A percentile compares a stretch with the other conserved stretches of the same genome.
Evolutionary conservation across 2,113 vertebrate genomes (phyloP).

Genomic region (Riparia riparia): DNA sequence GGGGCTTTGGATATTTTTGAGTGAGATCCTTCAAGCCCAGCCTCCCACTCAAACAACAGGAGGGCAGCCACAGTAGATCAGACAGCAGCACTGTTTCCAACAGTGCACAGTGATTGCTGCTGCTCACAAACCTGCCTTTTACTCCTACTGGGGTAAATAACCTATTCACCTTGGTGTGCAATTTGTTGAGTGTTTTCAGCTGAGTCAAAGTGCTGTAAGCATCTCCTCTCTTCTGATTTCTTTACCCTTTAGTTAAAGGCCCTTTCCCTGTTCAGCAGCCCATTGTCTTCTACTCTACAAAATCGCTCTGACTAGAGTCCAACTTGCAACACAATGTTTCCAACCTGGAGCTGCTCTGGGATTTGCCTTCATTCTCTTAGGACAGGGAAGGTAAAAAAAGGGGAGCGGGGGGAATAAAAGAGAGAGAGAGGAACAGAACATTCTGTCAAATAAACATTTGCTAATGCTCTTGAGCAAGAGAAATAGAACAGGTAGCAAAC

Average conservation of each 20-base stretch:
- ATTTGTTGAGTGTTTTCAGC: background rate
- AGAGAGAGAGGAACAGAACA: background rate
- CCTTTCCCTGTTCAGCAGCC: background rate
- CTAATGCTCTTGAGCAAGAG: slow-evolving; percentile 23
- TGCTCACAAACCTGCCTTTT: background rate
- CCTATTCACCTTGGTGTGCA: background rate
- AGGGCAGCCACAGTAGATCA: background rate
- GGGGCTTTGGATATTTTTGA: background rate
- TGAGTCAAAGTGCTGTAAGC: background rate
- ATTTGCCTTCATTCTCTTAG: background rate
- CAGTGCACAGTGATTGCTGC: background rate
- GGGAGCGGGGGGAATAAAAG: no score
- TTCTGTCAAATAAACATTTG: slow-evolving; percentile 35
- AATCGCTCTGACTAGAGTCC: background rate
- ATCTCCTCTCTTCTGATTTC: background rate
- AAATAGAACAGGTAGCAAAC: background rate
- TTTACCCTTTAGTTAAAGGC: background rate
- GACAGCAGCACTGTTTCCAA: background rate
- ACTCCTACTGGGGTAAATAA: background rate
- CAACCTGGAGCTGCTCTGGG: background rate
- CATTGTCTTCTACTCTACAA: background rate
- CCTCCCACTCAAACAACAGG: background rate
- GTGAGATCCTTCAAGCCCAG: background rate
- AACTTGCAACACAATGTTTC: background rate
- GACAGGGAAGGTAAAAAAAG: background rate